phyloP scores from a whole-genome alignment of 2,888 invertebrate genomes.

The Graphium colonna region DNA sequence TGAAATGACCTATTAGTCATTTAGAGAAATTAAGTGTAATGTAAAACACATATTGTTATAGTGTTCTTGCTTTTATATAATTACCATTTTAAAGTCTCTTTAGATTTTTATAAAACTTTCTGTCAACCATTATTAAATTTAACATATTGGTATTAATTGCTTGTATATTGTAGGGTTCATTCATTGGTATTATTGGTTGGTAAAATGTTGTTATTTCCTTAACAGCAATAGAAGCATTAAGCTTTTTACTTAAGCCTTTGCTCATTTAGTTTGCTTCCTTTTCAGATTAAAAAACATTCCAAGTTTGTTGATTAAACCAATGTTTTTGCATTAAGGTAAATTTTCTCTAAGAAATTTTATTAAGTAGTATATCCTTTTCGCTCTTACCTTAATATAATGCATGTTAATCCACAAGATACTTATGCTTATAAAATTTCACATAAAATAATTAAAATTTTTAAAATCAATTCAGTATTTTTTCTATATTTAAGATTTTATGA shows the following conservation, averaged over 20 bases:
- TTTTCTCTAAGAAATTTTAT: background rate
- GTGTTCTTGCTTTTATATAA: background rate
- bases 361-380: background rate
- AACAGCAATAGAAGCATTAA: background rate
- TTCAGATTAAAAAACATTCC: constrained; percentile 19
- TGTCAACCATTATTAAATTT: background rate
- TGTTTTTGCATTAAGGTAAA: constrained; percentile 11
- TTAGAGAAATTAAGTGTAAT: background rate
- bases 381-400: constrained; percentile 2
- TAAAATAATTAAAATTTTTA: too few species aligned
- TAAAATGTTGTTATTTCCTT: background rate
- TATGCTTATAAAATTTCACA: too few species aligned
- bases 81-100: background rate
- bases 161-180: too few species aligned
- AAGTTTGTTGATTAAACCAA: constrained; percentile 14
- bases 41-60: background rate
- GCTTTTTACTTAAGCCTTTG: background rate
- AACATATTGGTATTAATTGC: too few species aligned
- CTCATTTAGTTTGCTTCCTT: constrained; percentile 8
- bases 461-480: too few species aligned
- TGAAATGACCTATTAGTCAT: background rate
- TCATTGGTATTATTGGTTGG: too few species aligned
- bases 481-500: too few species aligned
- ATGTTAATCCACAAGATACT: background rate
- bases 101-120: background rate